A percentile compares a stretch with the other conserved stretches of the same genome.
These are phyloP conservation scores for Spea hammondii DNA, from an alignment of 2,797 vertebrate genomes.

Conservation along the genomic window DNA sequence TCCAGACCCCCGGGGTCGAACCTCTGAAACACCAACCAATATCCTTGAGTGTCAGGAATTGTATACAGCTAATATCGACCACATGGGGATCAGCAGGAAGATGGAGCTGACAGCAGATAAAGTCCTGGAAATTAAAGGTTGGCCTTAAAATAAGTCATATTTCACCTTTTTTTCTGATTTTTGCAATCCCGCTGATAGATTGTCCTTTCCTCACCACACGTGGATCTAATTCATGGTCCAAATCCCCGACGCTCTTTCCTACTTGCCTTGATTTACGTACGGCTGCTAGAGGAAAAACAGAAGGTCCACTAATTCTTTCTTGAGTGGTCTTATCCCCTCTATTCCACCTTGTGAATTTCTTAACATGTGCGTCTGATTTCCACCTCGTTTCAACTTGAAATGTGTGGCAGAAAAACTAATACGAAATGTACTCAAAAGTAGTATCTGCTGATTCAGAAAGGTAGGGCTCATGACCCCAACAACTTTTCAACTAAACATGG, in stretches of 20 bases:
- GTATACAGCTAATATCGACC: constrained; percentile 41
- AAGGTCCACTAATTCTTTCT: constrained; percentile 50
- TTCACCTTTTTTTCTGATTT: constrained; percentile 42
- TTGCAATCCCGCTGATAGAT: constrained; percentile 50
- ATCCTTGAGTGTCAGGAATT: constrained; percentile 40
- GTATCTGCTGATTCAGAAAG: neutral
- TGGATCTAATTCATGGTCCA: constrained; percentile 49
- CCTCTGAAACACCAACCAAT: constrained; percentile 29
- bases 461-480: constrained; percentile 23
- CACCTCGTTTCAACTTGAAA: constrained; percentile 34
- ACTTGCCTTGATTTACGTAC: constrained; percentile 45
- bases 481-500: constrained; percentile 6
- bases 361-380: constrained; percentile 51
- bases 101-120: constrained; percentile 48
- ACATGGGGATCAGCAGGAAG: constrained; percentile 44
- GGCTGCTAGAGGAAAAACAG: constrained; percentile 38
- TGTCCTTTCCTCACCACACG: constrained; percentile 51
- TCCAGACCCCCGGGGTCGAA: constrained; percentile 42
- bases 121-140: constrained; percentile 51
- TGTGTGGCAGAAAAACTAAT: constrained; percentile 15
- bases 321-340: constrained; percentile 51
- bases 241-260: constrained; percentile 48
- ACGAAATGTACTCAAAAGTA: constrained; percentile 4
- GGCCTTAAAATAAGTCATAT: constrained; percentile 50
- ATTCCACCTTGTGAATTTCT: constrained; percentile 45